Conservation (phyloP, 2,888 invertebrate species). For the Nymphalis polychloros region DNA sequence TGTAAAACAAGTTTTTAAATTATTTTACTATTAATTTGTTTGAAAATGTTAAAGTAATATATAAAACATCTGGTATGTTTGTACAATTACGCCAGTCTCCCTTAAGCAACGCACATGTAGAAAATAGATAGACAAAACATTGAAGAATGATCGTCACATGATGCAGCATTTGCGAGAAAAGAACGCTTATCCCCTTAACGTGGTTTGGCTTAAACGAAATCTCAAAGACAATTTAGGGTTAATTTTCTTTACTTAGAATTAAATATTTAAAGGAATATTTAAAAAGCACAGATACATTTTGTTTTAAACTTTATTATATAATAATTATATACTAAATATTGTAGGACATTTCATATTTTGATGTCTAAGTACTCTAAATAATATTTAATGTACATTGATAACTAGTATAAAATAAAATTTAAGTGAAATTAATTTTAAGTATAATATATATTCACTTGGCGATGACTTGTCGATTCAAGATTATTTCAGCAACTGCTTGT, state of each 20-base stretch:
- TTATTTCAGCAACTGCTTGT: conserved; percentile 20
- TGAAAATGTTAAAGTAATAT: conserved; percentile 7
- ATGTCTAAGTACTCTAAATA: no score
- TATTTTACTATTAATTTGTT: background rate
- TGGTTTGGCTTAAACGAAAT: conserved; percentile 46
- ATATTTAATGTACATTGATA: no score
- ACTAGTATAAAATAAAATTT: no score
- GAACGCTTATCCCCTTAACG: conserved; percentile 54
- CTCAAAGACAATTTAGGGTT: conserved; percentile 61
- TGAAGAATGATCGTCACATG: conserved; percentile 78
- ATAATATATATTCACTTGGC: conserved; percentile 35
- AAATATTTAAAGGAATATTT: background rate
- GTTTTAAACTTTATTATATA: no score
- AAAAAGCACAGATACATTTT: no score
- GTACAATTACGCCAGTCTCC: conserved; percentile 43
- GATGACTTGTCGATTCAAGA: conserved; percentile 67
- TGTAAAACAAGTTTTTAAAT: background rate
- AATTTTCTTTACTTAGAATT: conserved; percentile 43
- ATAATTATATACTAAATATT: no score
- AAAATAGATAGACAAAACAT: conserved; percentile 64
- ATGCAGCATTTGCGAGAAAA: conserved; percentile 70
- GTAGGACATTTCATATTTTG: no score
- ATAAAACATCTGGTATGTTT: conserved; percentile 43
- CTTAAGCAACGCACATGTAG: conserved; percentile 42
- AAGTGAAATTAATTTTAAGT: no score